phyloP scores from a whole-genome alignment of 2,113 vertebrate species.

The Aix galericulata region DNA sequence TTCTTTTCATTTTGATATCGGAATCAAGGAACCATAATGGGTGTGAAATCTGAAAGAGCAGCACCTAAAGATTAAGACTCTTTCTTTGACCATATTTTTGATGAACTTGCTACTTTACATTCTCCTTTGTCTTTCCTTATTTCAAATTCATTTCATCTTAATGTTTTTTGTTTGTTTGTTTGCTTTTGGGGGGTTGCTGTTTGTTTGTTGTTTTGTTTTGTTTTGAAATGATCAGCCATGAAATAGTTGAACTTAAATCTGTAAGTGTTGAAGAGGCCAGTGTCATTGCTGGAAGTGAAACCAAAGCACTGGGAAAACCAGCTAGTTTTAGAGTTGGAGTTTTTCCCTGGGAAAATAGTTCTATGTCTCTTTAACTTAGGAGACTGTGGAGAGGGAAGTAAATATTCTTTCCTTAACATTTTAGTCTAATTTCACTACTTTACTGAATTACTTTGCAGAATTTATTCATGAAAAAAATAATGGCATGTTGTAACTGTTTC shows the following conservation, averaged over 20 bases:
- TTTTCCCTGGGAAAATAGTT: neutral
- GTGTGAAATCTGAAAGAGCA: neutral
- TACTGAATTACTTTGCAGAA: neutral
- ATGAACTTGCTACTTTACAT: neutral
- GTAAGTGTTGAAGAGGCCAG: neutral
- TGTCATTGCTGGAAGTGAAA: neutral
- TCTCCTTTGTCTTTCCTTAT: neutral
- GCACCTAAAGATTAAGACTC: neutral
- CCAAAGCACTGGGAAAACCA: neutral
- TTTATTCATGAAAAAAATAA: neutral
- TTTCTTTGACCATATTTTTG: neutral
- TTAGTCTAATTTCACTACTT: neutral
- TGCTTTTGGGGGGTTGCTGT: no score
- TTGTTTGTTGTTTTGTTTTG: neutral
- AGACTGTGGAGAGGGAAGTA: rapidly evolving
- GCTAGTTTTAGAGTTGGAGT: neutral
- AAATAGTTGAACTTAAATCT: neutral
- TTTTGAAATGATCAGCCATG: neutral
- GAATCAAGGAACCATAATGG: neutral
- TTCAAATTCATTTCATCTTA: neutral
- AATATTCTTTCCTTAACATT: neutral
- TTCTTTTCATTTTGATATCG: neutral
- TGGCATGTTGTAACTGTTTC: neutral
- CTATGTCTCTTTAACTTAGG: neutral
- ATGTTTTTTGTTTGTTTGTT: neutral